These are phyloP conservation scores for Tachysurus fulvidraco DNA, from an alignment of 2,113 vertebrate species.

Conservation along the genomic window DNA sequence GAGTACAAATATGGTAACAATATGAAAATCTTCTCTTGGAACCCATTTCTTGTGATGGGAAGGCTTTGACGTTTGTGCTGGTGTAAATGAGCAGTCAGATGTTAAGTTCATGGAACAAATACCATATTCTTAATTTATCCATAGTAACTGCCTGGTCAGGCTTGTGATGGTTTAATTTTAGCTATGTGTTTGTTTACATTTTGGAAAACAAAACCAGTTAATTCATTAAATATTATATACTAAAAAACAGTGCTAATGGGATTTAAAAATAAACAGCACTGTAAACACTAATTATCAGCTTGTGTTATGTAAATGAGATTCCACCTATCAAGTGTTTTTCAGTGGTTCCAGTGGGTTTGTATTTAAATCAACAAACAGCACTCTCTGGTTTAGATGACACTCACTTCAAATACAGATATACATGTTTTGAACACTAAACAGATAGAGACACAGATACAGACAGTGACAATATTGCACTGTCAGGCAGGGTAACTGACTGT, in stretches of 20 bases:
- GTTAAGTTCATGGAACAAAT: background rate
- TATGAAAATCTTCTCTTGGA: no score
- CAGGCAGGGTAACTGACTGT: background rate
- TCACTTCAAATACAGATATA: background rate
- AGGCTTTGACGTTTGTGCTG: background rate
- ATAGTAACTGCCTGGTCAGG: no score
- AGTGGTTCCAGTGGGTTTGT: background rate
- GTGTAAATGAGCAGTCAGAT: background rate
- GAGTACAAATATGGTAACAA: background rate
- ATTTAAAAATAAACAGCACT: background rate
- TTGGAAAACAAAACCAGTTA: background rate
- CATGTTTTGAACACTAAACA: background rate
- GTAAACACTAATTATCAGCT: background rate
- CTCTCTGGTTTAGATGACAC: background rate
- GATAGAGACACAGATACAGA: background rate
- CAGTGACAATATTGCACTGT: background rate
- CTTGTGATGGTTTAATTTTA: no score
- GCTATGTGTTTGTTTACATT: no score
- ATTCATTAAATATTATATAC: background rate
- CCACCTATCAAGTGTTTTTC: background rate
- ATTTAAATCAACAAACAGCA: background rate
- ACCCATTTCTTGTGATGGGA: background rate
- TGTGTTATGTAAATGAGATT: background rate
- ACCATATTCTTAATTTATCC: background rate
- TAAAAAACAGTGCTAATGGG: background rate